Evolutionary conservation across 37 sponge, comb jelly and placozoan species (phyloP), one percentile per base, ranked within the genome.

Genomic region (Bolinopsis microptera): DNA sequence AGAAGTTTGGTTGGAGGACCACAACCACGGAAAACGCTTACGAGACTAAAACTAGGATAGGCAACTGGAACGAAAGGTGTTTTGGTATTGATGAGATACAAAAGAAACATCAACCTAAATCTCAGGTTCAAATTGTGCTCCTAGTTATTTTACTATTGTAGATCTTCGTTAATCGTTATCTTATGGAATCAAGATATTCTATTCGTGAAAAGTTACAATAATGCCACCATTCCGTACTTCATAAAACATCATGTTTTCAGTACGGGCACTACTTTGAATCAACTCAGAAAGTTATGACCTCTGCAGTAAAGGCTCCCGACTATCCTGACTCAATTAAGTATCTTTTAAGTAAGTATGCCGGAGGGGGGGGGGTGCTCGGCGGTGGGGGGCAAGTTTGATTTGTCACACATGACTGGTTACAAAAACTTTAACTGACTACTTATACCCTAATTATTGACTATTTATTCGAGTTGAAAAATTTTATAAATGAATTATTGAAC

Each of bases 191-290:
- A n/a, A n/a, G n/a, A n/a, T n/a, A n/a, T n/a, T n/a, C n/a, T n/a
- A n/a, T n/a, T n/a, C n/a, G n/a, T n/a, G n/a, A n/a, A n/a, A n/a
- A n/a, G n/a, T n/a, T n/a, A n/a, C n/a, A n/a, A n/a, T n/a, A n/a
- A n/a, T n/a, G n/a, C n/a, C n/a, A n/a, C n/a, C n/a, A n/a, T n/a
- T n/a, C n/a, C n/a, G n/a, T n/a, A n/a, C n/a, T n/a, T n/a, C n/a
- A n/a, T n/a, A n/a, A n/a, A n/a, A n/a, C n/a, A 5, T 48, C 13
- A 48, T 82, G 0, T 34, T 82, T 82, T 82, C 83, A 82, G 83
- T 82, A 36, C 38, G 83, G 83, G 8, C 83, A 82, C 23, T 82
- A 82, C 83, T 82, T 82, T 35, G 38, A 82, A 32, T 82, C 83
- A 9, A 82, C 83, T 5, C 83, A 82, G 38, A 82, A 35, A 82